A percentile compares a stretch with the other conserved stretches of the same genome.
phyloP scores from a whole-genome alignment of 2,888 invertebrate species.

The Catocala fraxini region DNA sequence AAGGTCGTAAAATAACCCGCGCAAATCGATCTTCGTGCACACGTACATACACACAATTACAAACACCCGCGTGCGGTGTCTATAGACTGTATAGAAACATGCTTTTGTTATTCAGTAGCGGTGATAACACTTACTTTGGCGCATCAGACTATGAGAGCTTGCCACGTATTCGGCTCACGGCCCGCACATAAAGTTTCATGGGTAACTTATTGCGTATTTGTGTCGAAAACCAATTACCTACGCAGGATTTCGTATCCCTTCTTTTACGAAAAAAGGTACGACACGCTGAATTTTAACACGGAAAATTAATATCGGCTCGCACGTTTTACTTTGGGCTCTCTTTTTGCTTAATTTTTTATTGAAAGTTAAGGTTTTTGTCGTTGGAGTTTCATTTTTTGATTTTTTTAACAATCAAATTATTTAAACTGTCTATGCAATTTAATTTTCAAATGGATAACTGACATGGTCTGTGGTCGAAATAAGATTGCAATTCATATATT shows the following conservation, averaged over 20 bases:
- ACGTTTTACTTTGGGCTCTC: conserved; percentile 24
- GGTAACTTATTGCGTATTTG: conserved; percentile 76
- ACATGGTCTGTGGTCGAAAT: too few species aligned
- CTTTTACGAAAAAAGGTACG: conserved; percentile 57
- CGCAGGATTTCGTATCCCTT: conserved; percentile 61
- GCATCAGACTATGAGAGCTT: conserved; percentile 54
- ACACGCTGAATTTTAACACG: conserved; percentile 56
- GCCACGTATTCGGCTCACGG: conserved; percentile 66
- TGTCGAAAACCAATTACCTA: conserved; percentile 76
- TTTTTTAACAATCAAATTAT: too few species aligned
- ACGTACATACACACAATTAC: conserved; percentile 4
- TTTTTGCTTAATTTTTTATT: conserved; percentile 9
- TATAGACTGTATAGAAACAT: conserved; percentile 31
- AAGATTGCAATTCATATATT: too few species aligned
- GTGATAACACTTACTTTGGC: conserved; percentile 58
- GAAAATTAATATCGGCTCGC: conserved; percentile 52
- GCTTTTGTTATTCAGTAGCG: conserved; percentile 60
- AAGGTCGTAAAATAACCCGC: conserved; percentile 26
- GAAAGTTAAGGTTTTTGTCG: not conserved
- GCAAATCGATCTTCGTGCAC: conserved; percentile 31
- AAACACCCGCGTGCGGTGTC: conserved; percentile 13
- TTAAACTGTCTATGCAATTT: too few species aligned
- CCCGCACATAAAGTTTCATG: conserved; percentile 71
- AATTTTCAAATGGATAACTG: too few species aligned
- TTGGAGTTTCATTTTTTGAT: not conserved